phyloP scores from a whole-genome alignment of 2,113 vertebrate species.

The Psephotus haematonotus region DNA sequence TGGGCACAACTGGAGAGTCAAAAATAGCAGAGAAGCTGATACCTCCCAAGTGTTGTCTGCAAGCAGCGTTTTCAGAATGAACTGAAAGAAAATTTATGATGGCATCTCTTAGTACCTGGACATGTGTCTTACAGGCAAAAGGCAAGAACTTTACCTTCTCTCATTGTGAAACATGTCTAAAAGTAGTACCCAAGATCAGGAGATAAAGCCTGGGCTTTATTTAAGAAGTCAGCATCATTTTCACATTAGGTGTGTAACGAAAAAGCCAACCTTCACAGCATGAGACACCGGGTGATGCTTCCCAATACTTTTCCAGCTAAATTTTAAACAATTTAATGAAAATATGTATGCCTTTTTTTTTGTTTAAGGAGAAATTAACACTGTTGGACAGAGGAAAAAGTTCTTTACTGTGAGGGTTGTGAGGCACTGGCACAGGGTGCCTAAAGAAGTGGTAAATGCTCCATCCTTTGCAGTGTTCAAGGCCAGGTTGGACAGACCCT shows the following conservation, averaged over 20 bases:
- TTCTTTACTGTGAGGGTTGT: too few relatives aligned
- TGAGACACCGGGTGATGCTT: background rate
- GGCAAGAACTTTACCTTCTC: background rate
- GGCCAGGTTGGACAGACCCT: too few relatives aligned
- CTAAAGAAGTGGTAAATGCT: too few relatives aligned
- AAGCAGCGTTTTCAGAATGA: background rate
- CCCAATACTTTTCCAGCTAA: background rate
- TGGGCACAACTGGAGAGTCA: background rate
- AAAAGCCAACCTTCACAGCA: background rate
- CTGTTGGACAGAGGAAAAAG: background rate
- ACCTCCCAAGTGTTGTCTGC: background rate
- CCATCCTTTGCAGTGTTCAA: too few relatives aligned
- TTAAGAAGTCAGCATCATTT: background rate
- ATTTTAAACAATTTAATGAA: background rate
- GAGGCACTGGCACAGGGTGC: too few relatives aligned
- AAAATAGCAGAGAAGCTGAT: background rate
- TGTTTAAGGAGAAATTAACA: background rate
- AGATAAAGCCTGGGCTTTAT: background rate
- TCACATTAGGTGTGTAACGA: background rate
- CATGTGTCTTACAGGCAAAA: background rate
- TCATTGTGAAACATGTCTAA: background rate
- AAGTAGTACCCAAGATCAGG: background rate
- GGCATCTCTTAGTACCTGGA: background rate
- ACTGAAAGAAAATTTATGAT: background rate
- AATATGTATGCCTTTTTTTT: background rate